Percentiles rank a stretch among this genome's conserved stretches.
Evolutionary conservation across 2,797 vertebrate genomes (phyloP).

Genomic region (Karalla daura): DNA sequence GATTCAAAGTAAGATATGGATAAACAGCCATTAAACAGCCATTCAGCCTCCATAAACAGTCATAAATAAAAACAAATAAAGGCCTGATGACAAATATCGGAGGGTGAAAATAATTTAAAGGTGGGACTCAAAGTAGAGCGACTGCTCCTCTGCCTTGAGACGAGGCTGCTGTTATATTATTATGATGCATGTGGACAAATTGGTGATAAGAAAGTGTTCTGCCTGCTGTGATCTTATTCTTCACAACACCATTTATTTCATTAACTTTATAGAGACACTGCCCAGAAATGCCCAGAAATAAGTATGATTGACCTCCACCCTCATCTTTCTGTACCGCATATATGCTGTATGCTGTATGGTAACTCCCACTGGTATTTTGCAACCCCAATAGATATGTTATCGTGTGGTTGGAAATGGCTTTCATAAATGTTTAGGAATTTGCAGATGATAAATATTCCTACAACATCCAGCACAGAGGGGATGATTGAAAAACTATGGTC

Average conservation of each 20-base stretch:
- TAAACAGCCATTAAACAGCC: too few species aligned
- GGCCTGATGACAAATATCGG: not conserved
- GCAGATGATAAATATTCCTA: slow-evolving; percentile 28
- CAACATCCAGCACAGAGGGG: slow-evolving; percentile 10
- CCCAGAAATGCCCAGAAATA: not conserved
- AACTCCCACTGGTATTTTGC: slow-evolving; percentile 9
- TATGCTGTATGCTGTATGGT: not conserved
- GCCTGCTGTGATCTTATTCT: not conserved
- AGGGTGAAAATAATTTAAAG: not conserved
- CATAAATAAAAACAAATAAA: too few species aligned
- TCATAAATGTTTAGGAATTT: slow-evolving; percentile 63
- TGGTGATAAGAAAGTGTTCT: not conserved
- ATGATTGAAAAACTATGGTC: slow-evolving; percentile 7
- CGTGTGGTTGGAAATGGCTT: slow-evolving; percentile 48
- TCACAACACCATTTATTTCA: not conserved
- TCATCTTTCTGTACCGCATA: not conserved
- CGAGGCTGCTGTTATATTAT: not conserved
- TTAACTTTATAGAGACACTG: not conserved
- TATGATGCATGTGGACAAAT: not conserved
- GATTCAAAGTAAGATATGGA: too few species aligned
- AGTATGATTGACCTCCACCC: not conserved
- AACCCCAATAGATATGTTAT: slow-evolving; percentile 37
- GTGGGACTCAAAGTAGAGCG: too few species aligned
- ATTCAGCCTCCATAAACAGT: too few species aligned
- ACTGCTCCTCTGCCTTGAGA: too few species aligned